These are phyloP conservation scores for Darevskia mixta DNA, from an alignment of 2,797 vertebrate species.

Conservation along the genomic window DNA sequence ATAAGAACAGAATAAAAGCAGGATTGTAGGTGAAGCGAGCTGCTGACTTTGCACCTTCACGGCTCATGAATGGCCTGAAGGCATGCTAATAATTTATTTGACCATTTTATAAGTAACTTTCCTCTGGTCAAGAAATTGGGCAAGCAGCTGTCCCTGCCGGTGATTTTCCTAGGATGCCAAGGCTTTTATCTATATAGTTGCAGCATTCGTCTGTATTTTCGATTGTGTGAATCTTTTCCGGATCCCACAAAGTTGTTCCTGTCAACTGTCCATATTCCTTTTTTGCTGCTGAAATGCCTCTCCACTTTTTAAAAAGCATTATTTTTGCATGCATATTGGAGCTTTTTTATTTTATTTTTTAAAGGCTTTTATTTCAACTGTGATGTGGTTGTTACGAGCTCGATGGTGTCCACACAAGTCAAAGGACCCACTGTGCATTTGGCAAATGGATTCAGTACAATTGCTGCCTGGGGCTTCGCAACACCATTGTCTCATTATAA, in stretches of 20 bases:
- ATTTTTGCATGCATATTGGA: neutral
- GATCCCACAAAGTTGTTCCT: constrained; percentile 5
- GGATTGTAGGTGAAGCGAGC: neutral
- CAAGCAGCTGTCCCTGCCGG: constrained; percentile 41
- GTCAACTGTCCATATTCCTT: constrained; percentile 13
- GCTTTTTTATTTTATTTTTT: neutral
- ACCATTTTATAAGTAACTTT: constrained; percentile 1
- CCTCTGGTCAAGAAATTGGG: constrained; percentile 20
- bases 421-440: neutral
- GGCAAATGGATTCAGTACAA: constrained; percentile 30
- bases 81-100: constrained; percentile 62
- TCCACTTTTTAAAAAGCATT: neutral
- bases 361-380: constrained; percentile 29
- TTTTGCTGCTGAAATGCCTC: neutral
- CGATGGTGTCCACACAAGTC: neutral
- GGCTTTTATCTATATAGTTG: constrained; percentile 51
- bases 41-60: constrained; percentile 43
- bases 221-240: constrained; percentile 29
- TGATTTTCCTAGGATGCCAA: constrained; percentile 29
- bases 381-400: neutral
- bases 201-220: constrained; percentile 2
- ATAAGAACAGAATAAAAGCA: constrained; percentile 35
- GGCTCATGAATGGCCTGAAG: neutral
- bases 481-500: neutral
- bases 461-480: neutral